Conservation (phyloP, 2,888 invertebrate genomes). For the Andrena camellia region DNA sequence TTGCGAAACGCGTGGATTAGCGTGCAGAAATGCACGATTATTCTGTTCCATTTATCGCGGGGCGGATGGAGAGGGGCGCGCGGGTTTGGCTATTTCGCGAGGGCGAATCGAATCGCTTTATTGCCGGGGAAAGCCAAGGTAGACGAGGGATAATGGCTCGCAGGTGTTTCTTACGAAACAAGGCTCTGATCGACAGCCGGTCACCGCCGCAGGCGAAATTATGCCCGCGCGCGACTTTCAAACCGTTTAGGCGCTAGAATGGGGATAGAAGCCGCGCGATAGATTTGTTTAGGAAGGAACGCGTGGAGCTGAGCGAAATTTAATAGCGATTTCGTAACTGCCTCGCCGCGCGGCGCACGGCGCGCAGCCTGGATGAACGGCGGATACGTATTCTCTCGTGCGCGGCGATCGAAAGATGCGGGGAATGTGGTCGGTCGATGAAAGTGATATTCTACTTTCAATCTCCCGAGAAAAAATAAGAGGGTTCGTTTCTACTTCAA, state of each 20-base stretch:
- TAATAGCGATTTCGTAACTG: conserved; percentile 37
- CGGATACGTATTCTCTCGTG: not conserved
- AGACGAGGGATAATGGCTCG: conserved; percentile 67
- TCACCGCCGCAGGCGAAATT: conserved; percentile 43
- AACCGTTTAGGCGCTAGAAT: conserved; percentile 30
- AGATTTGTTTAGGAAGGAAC: conserved; percentile 32
- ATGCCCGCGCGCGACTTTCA: conserved; percentile 48
- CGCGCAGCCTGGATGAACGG: not conserved
- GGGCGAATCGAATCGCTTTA: conserved; percentile 56
- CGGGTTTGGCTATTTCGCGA: conserved; percentile 16
- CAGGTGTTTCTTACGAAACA: conserved; percentile 71
- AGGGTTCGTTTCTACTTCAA: not conserved
- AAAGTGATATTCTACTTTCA: conserved; percentile 2
- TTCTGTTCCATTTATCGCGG: conserved; percentile 17
- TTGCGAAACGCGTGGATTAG: conserved; percentile 23
- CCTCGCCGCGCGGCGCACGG: not conserved
- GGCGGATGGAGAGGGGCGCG: conserved; percentile 1
- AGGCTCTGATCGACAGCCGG: conserved; percentile 49
- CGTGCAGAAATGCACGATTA: conserved; percentile 19
- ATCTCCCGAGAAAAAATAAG: not conserved
- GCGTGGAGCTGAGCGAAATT: conserved; percentile 29
- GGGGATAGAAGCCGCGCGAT: conserved; percentile 10
- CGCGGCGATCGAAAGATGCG: not conserved
- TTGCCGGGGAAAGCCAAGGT: conserved; percentile 67
- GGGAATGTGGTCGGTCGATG: not conserved